These are phyloP conservation scores for Piezodorus guildinii DNA, from an alignment of 1,140 invertebrate species.

Conservation along the genomic window DNA sequence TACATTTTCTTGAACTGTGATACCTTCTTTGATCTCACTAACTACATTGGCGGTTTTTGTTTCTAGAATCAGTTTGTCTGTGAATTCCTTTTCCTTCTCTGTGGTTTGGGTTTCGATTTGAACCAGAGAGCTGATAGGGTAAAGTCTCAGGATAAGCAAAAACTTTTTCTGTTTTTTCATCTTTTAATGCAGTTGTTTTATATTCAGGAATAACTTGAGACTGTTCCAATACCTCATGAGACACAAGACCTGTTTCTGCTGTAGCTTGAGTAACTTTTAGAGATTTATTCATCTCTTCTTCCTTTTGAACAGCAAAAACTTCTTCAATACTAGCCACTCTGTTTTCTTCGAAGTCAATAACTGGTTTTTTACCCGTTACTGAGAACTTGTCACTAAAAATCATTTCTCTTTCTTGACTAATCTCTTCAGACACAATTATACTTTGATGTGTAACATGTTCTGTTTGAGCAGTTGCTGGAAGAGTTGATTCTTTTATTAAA, in stretches of 20 bases:
- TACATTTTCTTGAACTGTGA: constrained; percentile 33
- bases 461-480: constrained; percentile 29
- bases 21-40: constrained; percentile 26
- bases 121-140: constrained; percentile 25
- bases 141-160: constrained; percentile 30
- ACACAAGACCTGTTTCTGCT: constrained; percentile 25
- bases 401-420: constrained; percentile 36
- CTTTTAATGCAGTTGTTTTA: constrained; percentile 27
- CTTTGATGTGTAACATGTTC: constrained; percentile 31
- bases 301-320: constrained; percentile 31
- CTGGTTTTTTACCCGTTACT: constrained; percentile 30
- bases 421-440: constrained; percentile 34
- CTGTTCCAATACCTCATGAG: constrained; percentile 28
- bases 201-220: constrained; percentile 27
- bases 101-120: constrained; percentile 22
- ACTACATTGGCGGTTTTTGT: constrained; percentile 26
- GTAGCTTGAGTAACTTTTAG: constrained; percentile 14
- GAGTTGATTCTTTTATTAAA: constrained; percentile 24
- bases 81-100: constrained; percentile 28
- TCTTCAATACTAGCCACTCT: constrained; percentile 31
- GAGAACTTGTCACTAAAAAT: constrained; percentile 33
- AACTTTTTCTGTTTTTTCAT: constrained; percentile 28
- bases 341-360: constrained; percentile 33
- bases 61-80: constrained; percentile 20
- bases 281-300: constrained; percentile 21